Evolutionary conservation across 2,888 invertebrate species (phyloP), one percentile per base, ranked within the genome.

Genomic region (Andrena flavipes): DNA sequence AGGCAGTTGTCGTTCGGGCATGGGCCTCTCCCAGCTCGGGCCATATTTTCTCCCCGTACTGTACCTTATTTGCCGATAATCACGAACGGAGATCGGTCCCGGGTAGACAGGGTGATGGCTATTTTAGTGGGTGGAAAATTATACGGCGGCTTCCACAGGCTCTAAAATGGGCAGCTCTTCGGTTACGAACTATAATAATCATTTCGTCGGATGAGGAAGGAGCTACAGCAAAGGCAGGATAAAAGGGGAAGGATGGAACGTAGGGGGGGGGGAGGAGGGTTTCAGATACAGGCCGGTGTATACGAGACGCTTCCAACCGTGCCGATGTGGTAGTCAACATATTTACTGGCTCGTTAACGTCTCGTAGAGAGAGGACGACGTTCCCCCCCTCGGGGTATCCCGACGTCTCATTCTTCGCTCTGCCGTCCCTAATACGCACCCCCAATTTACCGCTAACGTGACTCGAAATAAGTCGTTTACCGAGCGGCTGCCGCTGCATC

Each of bases 61-160:
- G 93, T 93, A 93, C 92, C 92, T 93, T 93, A 93, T 93, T 94
- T 94, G 91, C 92, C 91, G 92, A 93, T 93, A 94, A 93, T 94
- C 92, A 93, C 89, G 89, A 90, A 88, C 85, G 72, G 71, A 90
- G 89, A 92, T 92, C 89, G 91, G 89, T 89, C 90, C 86, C 82
- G 84, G 88, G 87, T 79, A 89, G 90, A 91, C 87, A 87, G 91
- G 89, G 89, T 91, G 91, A 93, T 93, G 93, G 93, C 92, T 93
- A 93, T 93, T 94, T 94, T 93, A 93, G 94, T 93, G 92, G 94
- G 94, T 93, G 93, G 93, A 93, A 93, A 94, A 94, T 94, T 94
- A 94, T 92, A 94, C 90, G 92, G 93, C 93, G 93, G 93, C 93
- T 91, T 93, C 91, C 84, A 91, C 91, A 92, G 93, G 91, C 92